Conservation (phyloP, 1,140 invertebrate species). For the Phthorimaea operculella region DNA sequence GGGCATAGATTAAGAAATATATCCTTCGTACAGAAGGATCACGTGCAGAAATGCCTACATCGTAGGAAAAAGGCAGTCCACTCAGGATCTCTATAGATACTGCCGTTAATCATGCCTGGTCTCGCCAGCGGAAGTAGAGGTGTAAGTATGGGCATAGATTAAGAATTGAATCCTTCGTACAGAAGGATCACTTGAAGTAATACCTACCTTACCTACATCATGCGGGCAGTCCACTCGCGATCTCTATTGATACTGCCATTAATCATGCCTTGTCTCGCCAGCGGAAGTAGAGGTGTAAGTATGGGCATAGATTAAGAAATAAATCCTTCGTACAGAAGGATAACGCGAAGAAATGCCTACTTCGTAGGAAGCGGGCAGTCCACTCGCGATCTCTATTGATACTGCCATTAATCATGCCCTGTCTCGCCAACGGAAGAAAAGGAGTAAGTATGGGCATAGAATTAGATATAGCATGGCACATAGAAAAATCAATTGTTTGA, state of each 20-base stretch:
- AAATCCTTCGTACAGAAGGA: too few species aligned
- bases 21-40: too few species aligned
- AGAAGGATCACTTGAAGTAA: neutral
- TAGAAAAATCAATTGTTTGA: too few species aligned
- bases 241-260: slow-evolving; percentile 22
- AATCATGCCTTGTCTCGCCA: slow-evolving; percentile 17
- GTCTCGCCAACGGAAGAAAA: slow-evolving; percentile 2
- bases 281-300: neutral
- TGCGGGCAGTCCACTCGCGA: slow-evolving; percentile 17
- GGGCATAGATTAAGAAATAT: too few species aligned
- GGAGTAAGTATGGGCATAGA: too few species aligned
- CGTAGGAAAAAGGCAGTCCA: slow-evolving; percentile 13
- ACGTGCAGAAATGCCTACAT: slow-evolving; percentile 20
- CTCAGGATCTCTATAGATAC: slow-evolving; percentile 21
- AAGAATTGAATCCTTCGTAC: too few species aligned
- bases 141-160: too few species aligned
- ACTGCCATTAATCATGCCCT: slow-evolving; percentile 21
- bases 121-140: neutral
- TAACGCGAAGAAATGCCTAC: slow-evolving; percentile 17
- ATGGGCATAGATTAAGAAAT: too few species aligned
- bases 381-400: slow-evolving; percentile 22
- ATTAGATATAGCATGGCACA: too few species aligned
- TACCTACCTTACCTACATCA: too few species aligned
- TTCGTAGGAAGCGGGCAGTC: slow-evolving; percentile 15
- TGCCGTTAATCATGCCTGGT: slow-evolving; percentile 21